Evolutionary conservation across 2,113 vertebrate genomes (phyloP), one percentile per base, ranked within the genome.

Genomic region (Gymnocephalus cernua): DNA sequence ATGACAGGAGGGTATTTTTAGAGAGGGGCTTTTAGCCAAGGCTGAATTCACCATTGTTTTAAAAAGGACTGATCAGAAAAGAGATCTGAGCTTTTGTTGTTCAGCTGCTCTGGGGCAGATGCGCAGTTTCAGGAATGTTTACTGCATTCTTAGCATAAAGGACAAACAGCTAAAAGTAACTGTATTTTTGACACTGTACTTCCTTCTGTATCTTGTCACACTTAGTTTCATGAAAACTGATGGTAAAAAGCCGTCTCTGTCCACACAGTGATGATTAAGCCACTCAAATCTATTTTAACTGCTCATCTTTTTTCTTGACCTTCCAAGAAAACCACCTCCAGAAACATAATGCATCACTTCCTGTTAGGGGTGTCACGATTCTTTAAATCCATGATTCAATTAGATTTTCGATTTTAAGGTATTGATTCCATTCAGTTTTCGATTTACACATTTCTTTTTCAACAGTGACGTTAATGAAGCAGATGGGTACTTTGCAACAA

Each of bases 1-100:
- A 94, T 94, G 89, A 77, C 76, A 80, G 68, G 21, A 29, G 70
- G 53, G 45, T 95, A 95, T 95, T 94, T 95, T 93, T 94, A 94
- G 94, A 85, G 44, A 41, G 50, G 25, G 25, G 66, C 82, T 87
- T 91, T 86, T 79, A 89, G 69, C 66, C 65, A 14, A 69, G 56
- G 25, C 57, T 67, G 78, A 77, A 82, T 65, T 73, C 68, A 70
- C 68, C 44, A 86, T 74, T 86, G 81, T 87, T 81, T 85, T 74
- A 6, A 73, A 56, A 66, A 0, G 4, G 29, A 63, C 63, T 45
- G 57, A 86, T 86, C 66, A 76, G 25, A 79, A 19, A 14, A 44
- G 35, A n/a, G 53, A 66, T 54, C 67, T 38, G 74, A 59, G 50
- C 67, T 27, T 71, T 50, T 48, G 77, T 38, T 65, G n/a, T 56